These are phyloP conservation scores for Zele albiditarsus DNA, from an alignment of 2,888 invertebrate genomes.

Conservation along the genomic window DNA sequence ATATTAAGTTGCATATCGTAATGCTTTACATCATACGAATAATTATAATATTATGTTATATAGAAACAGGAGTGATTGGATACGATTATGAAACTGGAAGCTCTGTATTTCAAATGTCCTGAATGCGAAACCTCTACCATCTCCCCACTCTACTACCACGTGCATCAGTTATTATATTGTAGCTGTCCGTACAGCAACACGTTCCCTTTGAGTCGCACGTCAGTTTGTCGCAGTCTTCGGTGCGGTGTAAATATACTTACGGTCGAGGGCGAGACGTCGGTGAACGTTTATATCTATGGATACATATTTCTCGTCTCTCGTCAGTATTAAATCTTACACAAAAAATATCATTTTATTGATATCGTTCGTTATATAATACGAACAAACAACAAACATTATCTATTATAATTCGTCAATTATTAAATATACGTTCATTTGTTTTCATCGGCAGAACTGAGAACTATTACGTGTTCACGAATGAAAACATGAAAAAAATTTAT, in stretches of 20 bases:
- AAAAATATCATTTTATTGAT: not conserved
- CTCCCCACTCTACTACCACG: slow-evolving; percentile 27
- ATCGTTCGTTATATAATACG: not conserved
- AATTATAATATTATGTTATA: too few species aligned
- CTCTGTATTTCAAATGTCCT: too few species aligned
- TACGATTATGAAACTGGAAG: too few species aligned
- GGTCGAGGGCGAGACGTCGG: not conserved
- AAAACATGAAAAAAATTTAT: not conserved
- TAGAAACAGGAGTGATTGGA: too few species aligned
- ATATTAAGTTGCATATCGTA: too few species aligned
- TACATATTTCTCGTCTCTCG: not conserved
- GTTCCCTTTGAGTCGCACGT: slow-evolving; percentile 4
- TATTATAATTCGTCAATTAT: not conserved
- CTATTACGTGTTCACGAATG: not conserved
- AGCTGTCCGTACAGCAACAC: slow-evolving; percentile 3
- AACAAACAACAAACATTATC: not conserved
- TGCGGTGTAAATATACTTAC: not conserved
- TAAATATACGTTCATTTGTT: not conserved
- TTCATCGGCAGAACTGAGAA: not conserved
- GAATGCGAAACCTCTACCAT: not conserved
- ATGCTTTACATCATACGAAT: too few species aligned
- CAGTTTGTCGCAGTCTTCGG: slow-evolving; percentile 2
- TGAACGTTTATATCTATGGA: slow-evolving; percentile 6
- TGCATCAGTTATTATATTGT: slow-evolving; percentile 31
- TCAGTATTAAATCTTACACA: not conserved